A percentile compares a stretch with the other conserved stretches of the same genome.
phyloP scores from a whole-genome alignment of 30 jellyfish, hydroid and myxozoan species.

The Hydractinia echinata region DNA sequence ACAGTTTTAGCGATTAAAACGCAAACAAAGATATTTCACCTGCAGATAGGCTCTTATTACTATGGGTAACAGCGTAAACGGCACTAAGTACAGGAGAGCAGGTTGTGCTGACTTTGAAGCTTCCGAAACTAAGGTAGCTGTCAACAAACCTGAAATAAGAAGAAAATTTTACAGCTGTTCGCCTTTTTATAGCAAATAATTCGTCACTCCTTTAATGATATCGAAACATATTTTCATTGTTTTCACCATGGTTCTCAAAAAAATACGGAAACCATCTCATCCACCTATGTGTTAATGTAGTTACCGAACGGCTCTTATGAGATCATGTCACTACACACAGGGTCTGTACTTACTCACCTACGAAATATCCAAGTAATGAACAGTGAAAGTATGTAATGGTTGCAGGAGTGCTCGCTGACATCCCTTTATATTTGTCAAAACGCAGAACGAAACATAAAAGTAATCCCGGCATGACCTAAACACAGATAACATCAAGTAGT shows the following conservation, averaged over 20 bases:
- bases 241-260: too few relatives aligned
- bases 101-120: slow-evolving; percentile 86
- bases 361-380: slow-evolving; percentile 66
- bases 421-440: slow-evolving; percentile 60
- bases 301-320: too few relatives aligned
- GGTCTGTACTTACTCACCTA: slow-evolving; percentile 37
- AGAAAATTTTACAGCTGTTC: neutral
- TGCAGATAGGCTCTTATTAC: slow-evolving; percentile 64
- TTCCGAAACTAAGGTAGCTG: slow-evolving; percentile 90
- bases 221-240: too few relatives aligned
- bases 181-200: neutral
- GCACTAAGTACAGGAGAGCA: slow-evolving; percentile 83
- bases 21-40: slow-evolving; percentile 35
- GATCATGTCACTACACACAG: too few relatives aligned
- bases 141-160: slow-evolving; percentile 49
- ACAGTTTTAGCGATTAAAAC: too few relatives aligned
- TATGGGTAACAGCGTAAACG: slow-evolving; percentile 74
- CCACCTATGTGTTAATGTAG: too few relatives aligned
- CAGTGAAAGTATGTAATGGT: slow-evolving; percentile 56
- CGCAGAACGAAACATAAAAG: slow-evolving; percentile 75
- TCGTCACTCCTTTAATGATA: too few relatives aligned
- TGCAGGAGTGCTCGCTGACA: slow-evolving; percentile 32
- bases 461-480: slow-evolving; percentile 88
- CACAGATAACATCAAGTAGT: neutral
- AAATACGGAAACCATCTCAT: too few relatives aligned